These are phyloP conservation scores for Clarias batrachus DNA, from an alignment of 2,113 vertebrate species.

Conservation along the genomic window DNA sequence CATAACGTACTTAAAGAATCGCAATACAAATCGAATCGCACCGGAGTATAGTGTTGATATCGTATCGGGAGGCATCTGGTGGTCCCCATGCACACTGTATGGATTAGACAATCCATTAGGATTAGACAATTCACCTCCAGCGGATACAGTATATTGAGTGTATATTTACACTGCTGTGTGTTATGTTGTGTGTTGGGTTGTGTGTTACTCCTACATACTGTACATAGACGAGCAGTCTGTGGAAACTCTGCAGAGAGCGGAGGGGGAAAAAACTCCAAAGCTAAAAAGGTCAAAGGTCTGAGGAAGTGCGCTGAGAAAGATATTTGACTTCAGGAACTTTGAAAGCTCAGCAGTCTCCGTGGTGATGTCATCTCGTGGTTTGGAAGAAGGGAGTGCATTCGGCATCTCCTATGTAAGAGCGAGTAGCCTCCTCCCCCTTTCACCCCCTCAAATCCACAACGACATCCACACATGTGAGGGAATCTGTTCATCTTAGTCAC, in stretches of 20 bases:
- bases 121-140: too few species aligned
- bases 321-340: constrained; percentile 8
- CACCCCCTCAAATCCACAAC: background rate
- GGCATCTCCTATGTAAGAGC: constrained; percentile 3
- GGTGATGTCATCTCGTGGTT: constrained; percentile 37
- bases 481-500: constrained; percentile 14
- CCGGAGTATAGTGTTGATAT: too few species aligned
- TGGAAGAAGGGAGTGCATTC: constrained; percentile 35
- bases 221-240: background rate
- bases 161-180: background rate
- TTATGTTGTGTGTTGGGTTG: background rate
- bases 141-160: background rate
- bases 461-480: constrained; percentile 12
- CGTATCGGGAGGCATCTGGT: too few species aligned
- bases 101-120: too few species aligned
- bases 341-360: background rate
- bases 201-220: background rate
- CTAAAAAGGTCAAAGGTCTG: background rate
- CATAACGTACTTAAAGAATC: too few species aligned
- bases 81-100: too few species aligned
- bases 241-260: background rate
- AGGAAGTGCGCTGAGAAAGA: background rate
- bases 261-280: background rate
- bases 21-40: too few species aligned
- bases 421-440: background rate